Base-by-base conservation (phyloP, 2,797 vertebrate species). In the Iguana delicatissima region DNA sequence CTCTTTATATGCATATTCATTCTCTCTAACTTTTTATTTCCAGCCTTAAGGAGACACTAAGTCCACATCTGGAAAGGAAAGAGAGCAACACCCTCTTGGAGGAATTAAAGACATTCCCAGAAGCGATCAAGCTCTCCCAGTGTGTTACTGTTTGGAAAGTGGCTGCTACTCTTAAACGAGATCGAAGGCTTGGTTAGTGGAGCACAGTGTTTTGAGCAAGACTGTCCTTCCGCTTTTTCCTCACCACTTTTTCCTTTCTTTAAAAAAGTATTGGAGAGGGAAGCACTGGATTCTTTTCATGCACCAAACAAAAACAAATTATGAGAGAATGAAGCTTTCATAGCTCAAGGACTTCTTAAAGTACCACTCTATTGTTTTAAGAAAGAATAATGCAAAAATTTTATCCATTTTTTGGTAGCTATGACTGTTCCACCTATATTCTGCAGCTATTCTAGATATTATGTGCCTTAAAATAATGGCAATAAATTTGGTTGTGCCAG, bases 111-210 rank as follows among this genome's bases (percentile, higher is more conserved):
- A 16, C 93, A 29, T 98, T 99, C 95, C 99, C 99, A 0, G 95
- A 95, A 0, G 91, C 97, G 74, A 98, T 99, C 87, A 87, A 46
- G 6, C 95, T 99, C 83, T 96, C 97, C 16, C 98, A 97, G 0
- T 98, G 96, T 0, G 86, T 98, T 0, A 97, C 98, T 6, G 97
- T 98, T 0, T 99, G 99, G 99, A 98, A 97, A 95, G 96, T 97
- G 2, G 98, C 98, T 0, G 97, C 98, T 3, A 1, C 50, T 57
- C 97, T 98, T 95, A 98, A 97, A 85, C 95, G 96, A 72, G 97
- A 98, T 72, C 96, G 95, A 0, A 95, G 94, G 46, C 95, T 91
- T 38, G 94, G 94, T 91, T 91, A 85, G 87, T 35, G 42, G 5
- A 32, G 55, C 7, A 50, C 74, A 85, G 3, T 6, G 57, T 46